Evolutionary conservation across 2,113 vertebrate species (phyloP), one percentile per base, ranked within the genome.

Genomic region (Haliaeetus leucogaster): DNA sequence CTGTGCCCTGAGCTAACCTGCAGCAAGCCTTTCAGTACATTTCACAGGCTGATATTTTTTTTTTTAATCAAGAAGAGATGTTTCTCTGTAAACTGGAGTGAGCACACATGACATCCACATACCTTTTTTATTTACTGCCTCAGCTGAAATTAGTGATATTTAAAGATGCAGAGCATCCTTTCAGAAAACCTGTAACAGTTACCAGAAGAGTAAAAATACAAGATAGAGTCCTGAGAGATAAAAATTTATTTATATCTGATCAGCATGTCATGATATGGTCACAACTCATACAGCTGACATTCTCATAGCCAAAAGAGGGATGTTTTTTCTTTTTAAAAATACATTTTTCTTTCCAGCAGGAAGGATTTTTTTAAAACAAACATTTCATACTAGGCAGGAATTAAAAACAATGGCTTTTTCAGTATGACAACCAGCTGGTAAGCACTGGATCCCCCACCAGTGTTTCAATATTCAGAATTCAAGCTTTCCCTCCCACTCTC

Each of bases 221-320:
- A 92, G 11, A 52, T 34, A 78, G 38, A 95, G 91, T 97, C 98
- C 98, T 97, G 95, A 98, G 97, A 98, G 93, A 97, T 97, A 98
- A 97, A 97, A 96, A 97, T 98, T 97, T 98, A 98, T 98, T 97
- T 96, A 67, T 97, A 85, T 96, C 88, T 77, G 94, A 98, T 97
- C 97, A 97, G 97, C 97, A 95, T 93, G 96, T 98, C 95, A 98
- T 93, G 97, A 97, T 97, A 97, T 93, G 97, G 97, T 95, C 96
- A 97, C 83, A 93, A 88, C 82, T 97, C 97, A 96, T 82, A 97
- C 96, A 97, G 97, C 96, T 98, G 97, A 98, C 89, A 97, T 95
- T 97, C 97, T 97, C 94, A 97, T 90, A 98, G 96, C 97, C 96
- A 88, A 97, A 96, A 98, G 98, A 98, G 62, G 90, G 97, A 96